Evolutionary conservation across 2,797 vertebrate genomes (phyloP), one percentile per base, ranked within the genome.

Genomic region (Antennarius maculatus): DNA sequence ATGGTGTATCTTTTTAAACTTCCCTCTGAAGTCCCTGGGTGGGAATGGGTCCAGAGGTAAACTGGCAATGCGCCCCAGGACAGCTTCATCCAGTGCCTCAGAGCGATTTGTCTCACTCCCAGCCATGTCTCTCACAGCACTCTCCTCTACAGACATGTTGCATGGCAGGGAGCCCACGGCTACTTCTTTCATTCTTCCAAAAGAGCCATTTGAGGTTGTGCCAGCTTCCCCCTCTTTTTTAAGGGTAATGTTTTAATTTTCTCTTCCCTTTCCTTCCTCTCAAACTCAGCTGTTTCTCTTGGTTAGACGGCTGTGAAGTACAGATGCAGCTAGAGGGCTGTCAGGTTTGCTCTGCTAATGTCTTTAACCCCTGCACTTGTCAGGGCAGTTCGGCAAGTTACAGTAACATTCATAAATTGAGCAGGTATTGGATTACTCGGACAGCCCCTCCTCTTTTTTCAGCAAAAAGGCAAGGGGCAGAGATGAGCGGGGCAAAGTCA

Each of bases 391-490:
- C 80, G 92, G 89, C 91, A 84, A 93, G 94, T 93, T 88, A 91
- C 87, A 88, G 88, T 89, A 91, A 91, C 78, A 92, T 92, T 94
- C 71, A 87, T 94, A 92, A 93, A 90, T 90, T 74, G 82, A 84
- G 86, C 94, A 96, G 95, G 96, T 96, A 93, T 97, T 94, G 92
- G 86, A 92, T 97, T 96, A 96, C 95, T 81, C 27, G 80, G 90
- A 81, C 76, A 17, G 92, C 88, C 85, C 94, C 94, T 95, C 95
- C 96, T 91, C 84, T 84, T 92, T 23, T 34, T 88, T 63, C 87
- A 86, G 86, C 66, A 70, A 83, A 81, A 80, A 85, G 67, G 66
- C 80, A 74, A 70, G 67, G 85, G 73, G 76, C 60, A 85, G 74
- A 74, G 73, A 71, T 77, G 75, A 83, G 67, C 85, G 69, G 76